Percentiles rank a stretch among this genome's conserved stretches.
Evolutionary conservation across 2,888 invertebrate species (phyloP).

Genomic region (Eubasilissa splendida): DNA sequence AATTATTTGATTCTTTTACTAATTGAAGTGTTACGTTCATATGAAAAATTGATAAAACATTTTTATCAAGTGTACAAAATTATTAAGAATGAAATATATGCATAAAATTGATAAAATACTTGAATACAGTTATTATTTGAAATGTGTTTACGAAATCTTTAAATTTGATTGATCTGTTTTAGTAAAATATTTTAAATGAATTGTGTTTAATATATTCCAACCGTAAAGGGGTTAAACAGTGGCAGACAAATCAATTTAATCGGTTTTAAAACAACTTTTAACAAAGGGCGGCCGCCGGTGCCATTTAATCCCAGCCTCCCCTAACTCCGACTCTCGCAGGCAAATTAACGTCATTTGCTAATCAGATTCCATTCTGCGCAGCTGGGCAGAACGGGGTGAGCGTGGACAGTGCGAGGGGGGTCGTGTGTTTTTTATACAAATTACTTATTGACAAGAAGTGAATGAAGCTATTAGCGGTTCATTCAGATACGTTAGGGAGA

Average conservation of each 20-base stretch:
- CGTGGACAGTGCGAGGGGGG: background rate
- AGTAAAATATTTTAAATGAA: background rate
- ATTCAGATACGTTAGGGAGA: too few species aligned
- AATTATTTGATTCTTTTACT: too few species aligned
- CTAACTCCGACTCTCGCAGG: slow-evolving; percentile 17
- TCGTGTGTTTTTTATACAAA: background rate
- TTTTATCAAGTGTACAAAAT: too few species aligned
- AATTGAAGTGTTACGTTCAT: too few species aligned
- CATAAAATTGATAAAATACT: too few species aligned
- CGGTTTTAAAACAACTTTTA: slow-evolving; percentile 40
- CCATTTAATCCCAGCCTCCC: slow-evolving; percentile 42
- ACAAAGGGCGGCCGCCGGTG: slow-evolving; percentile 29
- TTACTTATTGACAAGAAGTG: background rate
- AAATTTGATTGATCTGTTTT: too few species aligned
- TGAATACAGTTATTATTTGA: too few species aligned
- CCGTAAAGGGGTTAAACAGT: background rate
- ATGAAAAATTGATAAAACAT: too few species aligned
- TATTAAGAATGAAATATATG: too few species aligned
- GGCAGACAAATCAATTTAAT: slow-evolving; percentile 37
- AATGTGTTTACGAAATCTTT: too few species aligned
- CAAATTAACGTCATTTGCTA: slow-evolving; percentile 54
- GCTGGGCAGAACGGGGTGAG: slow-evolving; percentile 17
- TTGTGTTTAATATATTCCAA: background rate
- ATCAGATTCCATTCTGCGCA: slow-evolving; percentile 38
- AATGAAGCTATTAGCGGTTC: slow-evolving; percentile 4